These are phyloP conservation scores for Phrixothrix hirtus DNA, from an alignment of 2,888 invertebrate species.

Conservation along the genomic window DNA sequence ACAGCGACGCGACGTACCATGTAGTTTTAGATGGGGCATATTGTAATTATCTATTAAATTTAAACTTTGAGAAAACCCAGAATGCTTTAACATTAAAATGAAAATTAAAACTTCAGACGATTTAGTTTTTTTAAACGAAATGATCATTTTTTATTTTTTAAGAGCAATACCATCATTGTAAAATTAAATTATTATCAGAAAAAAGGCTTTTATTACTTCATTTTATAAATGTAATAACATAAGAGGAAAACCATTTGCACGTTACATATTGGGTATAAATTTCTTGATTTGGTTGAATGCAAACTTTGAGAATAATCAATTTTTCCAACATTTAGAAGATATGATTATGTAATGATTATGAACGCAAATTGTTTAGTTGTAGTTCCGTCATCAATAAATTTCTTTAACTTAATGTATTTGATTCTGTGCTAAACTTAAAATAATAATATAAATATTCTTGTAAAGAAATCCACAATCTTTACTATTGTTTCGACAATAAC, in stretches of 20 bases:
- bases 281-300: too few relatives aligned
- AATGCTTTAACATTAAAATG: constrained; percentile 3
- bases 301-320: too few relatives aligned
- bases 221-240: constrained; percentile 16
- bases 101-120: neutral
- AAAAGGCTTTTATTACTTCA: constrained; percentile 9
- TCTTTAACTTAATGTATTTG: too few relatives aligned
- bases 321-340: too few relatives aligned
- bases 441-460: too few relatives aligned
- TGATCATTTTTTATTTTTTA: constrained; percentile 10
- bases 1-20: constrained; percentile 16
- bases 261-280: too few relatives aligned
- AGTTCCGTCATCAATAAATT: too few relatives aligned
- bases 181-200: constrained; percentile 16
- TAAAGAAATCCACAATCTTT: too few relatives aligned
- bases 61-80: constrained; percentile 7
- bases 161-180: constrained; percentile 7
- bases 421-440: too few relatives aligned
- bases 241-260: too few relatives aligned
- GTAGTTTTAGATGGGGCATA: constrained; percentile 14
- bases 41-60: constrained; percentile 19
- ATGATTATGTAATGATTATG: too few relatives aligned
- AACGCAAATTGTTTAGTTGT: too few relatives aligned
- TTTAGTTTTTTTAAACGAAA: constrained; percentile 10
- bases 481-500: neutral